These are phyloP conservation scores for Holacanthus passer DNA, from an alignment of 2,113 vertebrate genomes.

Conservation along the genomic window DNA sequence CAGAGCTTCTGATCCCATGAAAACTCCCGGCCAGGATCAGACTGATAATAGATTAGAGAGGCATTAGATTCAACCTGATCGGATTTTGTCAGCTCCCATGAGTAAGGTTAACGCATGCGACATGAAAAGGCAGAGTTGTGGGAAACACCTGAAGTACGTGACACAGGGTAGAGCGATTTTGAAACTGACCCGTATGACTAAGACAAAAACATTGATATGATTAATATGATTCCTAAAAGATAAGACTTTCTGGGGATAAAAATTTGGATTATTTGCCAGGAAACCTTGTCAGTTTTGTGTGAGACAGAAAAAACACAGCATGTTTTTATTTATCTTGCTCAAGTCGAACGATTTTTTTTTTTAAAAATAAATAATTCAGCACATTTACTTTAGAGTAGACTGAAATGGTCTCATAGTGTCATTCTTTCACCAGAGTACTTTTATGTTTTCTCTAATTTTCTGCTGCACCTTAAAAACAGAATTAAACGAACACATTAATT, in stretches of 20 bases:
- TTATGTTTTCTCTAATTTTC: neutral
- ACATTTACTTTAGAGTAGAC: neutral
- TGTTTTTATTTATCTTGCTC: neutral
- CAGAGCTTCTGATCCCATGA: constrained; percentile 27
- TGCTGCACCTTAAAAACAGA: neutral
- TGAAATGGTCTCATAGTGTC: neutral
- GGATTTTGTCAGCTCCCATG: neutral
- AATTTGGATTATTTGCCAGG: neutral
- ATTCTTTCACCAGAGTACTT: neutral
- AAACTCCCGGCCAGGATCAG: constrained; percentile 37
- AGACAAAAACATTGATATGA: constrained; percentile 18
- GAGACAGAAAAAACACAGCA: neutral
- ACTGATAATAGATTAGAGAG: neutral
- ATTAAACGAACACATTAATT: too few species aligned
- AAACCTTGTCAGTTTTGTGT: neutral
- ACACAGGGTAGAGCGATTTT: constrained; percentile 20
- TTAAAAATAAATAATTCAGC: neutral
- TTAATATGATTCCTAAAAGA: constrained; percentile 32
- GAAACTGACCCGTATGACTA: constrained; percentile 53
- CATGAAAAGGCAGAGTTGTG: constrained; percentile 17
- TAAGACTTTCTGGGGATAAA: constrained; percentile 2
- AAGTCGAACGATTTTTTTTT: neutral
- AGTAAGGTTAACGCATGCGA: constrained; percentile 4
- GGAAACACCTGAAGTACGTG: constrained; percentile 33
- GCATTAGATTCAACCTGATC: neutral